Evolutionary conservation across 2,888 invertebrate genomes (phyloP).

Genomic region (Therioaphis trifolii): DNA sequence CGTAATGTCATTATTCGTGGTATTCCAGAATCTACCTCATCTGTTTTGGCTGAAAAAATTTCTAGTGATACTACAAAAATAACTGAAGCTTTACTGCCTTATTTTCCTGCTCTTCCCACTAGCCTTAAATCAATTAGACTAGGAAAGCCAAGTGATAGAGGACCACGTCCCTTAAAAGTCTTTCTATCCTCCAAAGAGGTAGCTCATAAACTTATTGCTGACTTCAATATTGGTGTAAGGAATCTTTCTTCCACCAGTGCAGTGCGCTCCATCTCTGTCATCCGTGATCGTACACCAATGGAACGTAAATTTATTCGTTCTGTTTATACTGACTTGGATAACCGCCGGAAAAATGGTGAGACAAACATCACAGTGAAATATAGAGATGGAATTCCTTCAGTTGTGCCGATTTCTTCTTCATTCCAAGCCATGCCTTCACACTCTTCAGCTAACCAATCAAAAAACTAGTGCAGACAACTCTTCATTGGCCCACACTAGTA

Average conservation of each 20-base stretch:
- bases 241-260: background rate
- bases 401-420: background rate
- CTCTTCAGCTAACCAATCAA: background rate
- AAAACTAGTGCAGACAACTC: too few relatives aligned
- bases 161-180: background rate
- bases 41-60: background rate
- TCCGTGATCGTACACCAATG: conserved; percentile 1
- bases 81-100: background rate
- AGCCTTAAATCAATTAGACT: background rate
- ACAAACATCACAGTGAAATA: background rate
- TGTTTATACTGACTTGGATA: conserved; percentile 13
- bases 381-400: conserved; percentile 8
- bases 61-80: background rate
- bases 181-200: background rate
- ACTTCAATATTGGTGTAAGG: background rate
- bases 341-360: conserved; percentile 15
- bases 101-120: background rate
- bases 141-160: background rate
- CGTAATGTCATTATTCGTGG: background rate
- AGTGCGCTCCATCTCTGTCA: background rate
- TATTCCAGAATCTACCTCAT: background rate
- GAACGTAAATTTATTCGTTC: conserved; percentile 36
- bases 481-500: too few relatives aligned
- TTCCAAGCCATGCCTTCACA: background rate
- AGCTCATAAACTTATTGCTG: conserved; percentile 4